A percentile compares a stretch with the other conserved stretches of the same genome.
Evolutionary conservation across 2,888 invertebrate genomes (phyloP).

Genomic region (Scaptomyza tumidula): DNA sequence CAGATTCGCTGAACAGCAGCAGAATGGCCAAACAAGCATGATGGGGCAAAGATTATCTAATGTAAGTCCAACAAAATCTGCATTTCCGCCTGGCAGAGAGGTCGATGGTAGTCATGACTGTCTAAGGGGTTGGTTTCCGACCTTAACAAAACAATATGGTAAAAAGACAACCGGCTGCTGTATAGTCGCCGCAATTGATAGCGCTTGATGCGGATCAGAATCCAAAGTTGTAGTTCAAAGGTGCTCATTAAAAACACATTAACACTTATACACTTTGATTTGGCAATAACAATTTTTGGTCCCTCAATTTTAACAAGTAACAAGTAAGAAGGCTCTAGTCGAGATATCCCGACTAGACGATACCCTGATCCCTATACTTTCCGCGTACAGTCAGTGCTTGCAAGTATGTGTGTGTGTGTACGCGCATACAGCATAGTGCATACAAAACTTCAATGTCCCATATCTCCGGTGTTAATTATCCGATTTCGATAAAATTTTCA

Average conservation of each 20-base stretch:
- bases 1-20: slow-evolving; percentile 27
- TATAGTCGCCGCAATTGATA: slow-evolving; percentile 36
- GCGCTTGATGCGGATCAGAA: slow-evolving; percentile 38
- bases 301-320: not conserved
- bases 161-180: slow-evolving; percentile 23
- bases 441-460: no score
- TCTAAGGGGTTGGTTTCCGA: slow-evolving; percentile 32
- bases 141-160: slow-evolving; percentile 3
- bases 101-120: no score
- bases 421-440: no score
- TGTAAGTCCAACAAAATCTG: slow-evolving; percentile 57
- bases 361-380: no score
- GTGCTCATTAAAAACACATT: slow-evolving; percentile 60
- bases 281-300: not conserved
- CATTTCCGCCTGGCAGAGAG: slow-evolving; percentile 33
- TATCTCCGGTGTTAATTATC: no score
- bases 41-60: slow-evolving; percentile 42
- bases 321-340: no score
- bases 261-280: slow-evolving; percentile 18
- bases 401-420: no score
- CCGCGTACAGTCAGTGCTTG: no score
- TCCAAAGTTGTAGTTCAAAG: slow-evolving; percentile 38
- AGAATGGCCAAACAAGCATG: slow-evolving; percentile 34
- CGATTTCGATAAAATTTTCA: no score
- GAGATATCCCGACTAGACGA: no score